Base-by-base conservation (phyloP, 1,140 invertebrate species). In the Pantala flavescens region DNA sequence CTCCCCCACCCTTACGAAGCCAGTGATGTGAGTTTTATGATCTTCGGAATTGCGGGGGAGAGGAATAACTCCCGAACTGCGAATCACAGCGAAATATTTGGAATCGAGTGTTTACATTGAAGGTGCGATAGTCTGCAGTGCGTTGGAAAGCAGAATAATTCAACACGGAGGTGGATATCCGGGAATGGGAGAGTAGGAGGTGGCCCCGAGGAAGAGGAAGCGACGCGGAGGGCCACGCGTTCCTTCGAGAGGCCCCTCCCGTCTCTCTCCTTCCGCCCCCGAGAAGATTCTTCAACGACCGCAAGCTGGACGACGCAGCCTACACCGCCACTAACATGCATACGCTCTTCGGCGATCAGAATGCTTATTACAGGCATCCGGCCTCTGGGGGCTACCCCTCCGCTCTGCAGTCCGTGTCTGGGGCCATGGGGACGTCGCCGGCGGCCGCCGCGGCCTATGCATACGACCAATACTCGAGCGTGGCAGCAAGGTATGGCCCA, bases 271-370 rank as follows among this genome's bases (percentile, higher is more conserved):
- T 36, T 36, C 28, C 28, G 28, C 28, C 28, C 28, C 28, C 49
- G 49, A 21, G n/a, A 21, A 3, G 49, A 63, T 21, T 21, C 49
- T 19, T 21, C 49, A 63, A 16, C 49, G n/a, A 16, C 49, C 14
- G 49, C 16, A 63, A 63, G 49, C 49, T 63, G 49, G 49, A 63
- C 16, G 49, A 21, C 49, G 16, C 49, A 16, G 49, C 28, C 28
- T 36, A 36, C 9, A 36, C 28, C 28, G 28, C 28, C 28, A 36
- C 49, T 21, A 63, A 63, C 49, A 96, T 96, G 93, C 93, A 95
- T 81, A 92, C 93, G 72, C 84, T 96, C 76, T 95, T 95, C 82
- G 89, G 91, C 75, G 93, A 88, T 72, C 93, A 94, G 83, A 93
- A 63, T 21, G 90, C 91, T 11, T 89, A 88, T 74, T 88, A 88